A percentile compares a stretch with the other conserved stretches of the same genome.
Conservation (phyloP, 1,140 invertebrate species). For the Pseudachorutes palmiensis region DNA sequence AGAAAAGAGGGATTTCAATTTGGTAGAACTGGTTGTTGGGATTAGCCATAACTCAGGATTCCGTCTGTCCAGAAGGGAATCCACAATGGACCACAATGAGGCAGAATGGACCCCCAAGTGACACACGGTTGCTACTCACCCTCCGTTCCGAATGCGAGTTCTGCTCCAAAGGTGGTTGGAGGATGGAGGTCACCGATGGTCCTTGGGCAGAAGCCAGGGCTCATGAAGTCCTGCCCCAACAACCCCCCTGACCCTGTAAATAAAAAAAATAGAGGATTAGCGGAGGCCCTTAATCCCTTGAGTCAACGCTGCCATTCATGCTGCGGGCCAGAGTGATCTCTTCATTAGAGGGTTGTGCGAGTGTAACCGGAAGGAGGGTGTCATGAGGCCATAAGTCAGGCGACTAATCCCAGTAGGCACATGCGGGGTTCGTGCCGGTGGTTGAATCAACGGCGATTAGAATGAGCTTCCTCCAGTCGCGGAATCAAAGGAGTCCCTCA, state of each 20-base stretch:
- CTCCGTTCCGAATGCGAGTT: slow-evolving; percentile 69
- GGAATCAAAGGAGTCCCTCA: no score
- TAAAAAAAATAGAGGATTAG: slow-evolving; percentile 21
- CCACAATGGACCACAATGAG: no score
- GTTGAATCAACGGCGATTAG: no score
- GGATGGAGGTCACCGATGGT: slow-evolving; percentile 53
- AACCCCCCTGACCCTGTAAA: slow-evolving; percentile 47
- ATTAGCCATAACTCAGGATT: no score
- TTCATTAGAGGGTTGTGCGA: background rate
- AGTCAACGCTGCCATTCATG: background rate
- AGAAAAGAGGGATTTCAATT: no score
- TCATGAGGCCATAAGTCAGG: background rate
- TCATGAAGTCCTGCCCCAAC: slow-evolving; percentile 62
- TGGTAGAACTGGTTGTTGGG: no score
- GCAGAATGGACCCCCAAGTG: no score
- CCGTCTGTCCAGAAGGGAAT: no score
- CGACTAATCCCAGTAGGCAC: no score
- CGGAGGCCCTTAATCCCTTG: background rate
- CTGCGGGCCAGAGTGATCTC: background rate
- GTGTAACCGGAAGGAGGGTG: background rate
- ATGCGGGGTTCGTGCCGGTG: no score
- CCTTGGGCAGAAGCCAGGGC: slow-evolving; percentile 48
- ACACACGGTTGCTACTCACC: no score
- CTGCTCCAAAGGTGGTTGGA: slow-evolving; percentile 62
- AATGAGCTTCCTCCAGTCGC: background rate